Base-by-base conservation (phyloP, 2,888 invertebrate species). In the Caenorhabditis macrosperma region DNA sequence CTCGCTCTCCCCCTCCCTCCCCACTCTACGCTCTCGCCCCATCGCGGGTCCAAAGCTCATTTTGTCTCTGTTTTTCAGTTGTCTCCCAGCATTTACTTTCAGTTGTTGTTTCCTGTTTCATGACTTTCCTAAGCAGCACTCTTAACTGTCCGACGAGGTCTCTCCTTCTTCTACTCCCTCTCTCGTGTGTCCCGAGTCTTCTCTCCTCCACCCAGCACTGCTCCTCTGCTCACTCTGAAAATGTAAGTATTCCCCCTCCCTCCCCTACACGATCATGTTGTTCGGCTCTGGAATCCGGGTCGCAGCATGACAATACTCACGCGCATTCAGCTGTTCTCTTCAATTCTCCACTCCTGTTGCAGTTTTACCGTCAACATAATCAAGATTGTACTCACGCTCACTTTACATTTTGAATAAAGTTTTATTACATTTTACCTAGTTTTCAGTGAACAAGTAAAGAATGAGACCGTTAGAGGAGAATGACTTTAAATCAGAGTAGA, bases 221-320 rank as follows among this genome's bases (percentile, higher is more conserved):
- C 61, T 35, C 52, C 48, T n/a, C 26, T 66, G 66, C 66, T 66
- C 66, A 66, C 44, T 28, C 28, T 17, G n/a, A 44, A 46, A 44
- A 10, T 57, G 68, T 59, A 54, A 69, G 38, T 59, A 60, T 69
- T 50, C 30, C 55, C 38, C 7, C 33, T 17, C 48, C 28, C 28
- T 20, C 15, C 12, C 26, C 28, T 12, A 24, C 12, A 63, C n/a
- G n/a, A 66, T 50, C 68, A 59, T 68, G 59, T 68, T 68, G 68
- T 33, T 68, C 59, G 55, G 68, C 68, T 59, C 52, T 41, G 22
- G 20, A 17, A 28, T 44, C 59, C 60, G 60, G 69, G 69, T 60
- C 60, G 52, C 69, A 60, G 35, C 69, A 69, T 69, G 69, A 28
- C n/a, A 57, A 50, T 17, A 22, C 38, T 52, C 15, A 33, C 59